Base-by-base conservation (phyloP, 2,888 invertebrate genomes). In the Agrotis exclamationis region DNA sequence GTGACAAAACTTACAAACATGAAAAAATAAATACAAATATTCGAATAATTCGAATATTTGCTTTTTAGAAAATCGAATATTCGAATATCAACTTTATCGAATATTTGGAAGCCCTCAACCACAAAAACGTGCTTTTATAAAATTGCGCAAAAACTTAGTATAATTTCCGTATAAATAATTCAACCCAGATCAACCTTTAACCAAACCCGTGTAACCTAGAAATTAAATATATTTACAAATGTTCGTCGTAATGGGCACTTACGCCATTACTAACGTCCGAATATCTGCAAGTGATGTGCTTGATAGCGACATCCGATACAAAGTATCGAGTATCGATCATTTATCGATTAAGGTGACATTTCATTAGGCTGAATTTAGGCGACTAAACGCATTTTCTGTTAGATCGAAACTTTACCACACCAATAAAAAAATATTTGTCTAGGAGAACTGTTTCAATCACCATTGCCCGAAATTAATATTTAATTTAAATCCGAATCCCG, bases 241-340 rank as follows among this genome's bases (percentile, higher is more conserved):
- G 18, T 63, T 57, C 7, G 4, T 63, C 13, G 39, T 45, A 50
- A 28, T 53, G 16, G 18, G 16, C 18, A 9, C n/a, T 50, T 54
- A 59, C 58, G 39, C 39, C 16, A 66, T 39, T 63, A 24, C 54
- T 56, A 64, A 69, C 39, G 45, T 18, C 24, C 64, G 44, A 69
- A 72, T 64, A 14, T 47, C n/a, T 14, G 28, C 66, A 70, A 64
- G 64, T 82, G 67, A 72, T 70, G 33, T 70, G 76, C 76, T 63
- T 39, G 9, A 51, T 18, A 2, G 68, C 13, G 76, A 70, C 39
- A 83, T 83, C 74, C 69, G 79, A 83, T 79, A 57, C 50, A 7
- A 7, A 33, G 66, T 44, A 65, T 65, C 48, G 67, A 75, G 54
- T 75, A 20, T 72, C 72, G 72, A 80, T 83, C 65, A 53, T 48